Evolutionary conservation across 2,888 invertebrate genomes (phyloP).

Genomic region (Melinaea menophilus): DNA sequence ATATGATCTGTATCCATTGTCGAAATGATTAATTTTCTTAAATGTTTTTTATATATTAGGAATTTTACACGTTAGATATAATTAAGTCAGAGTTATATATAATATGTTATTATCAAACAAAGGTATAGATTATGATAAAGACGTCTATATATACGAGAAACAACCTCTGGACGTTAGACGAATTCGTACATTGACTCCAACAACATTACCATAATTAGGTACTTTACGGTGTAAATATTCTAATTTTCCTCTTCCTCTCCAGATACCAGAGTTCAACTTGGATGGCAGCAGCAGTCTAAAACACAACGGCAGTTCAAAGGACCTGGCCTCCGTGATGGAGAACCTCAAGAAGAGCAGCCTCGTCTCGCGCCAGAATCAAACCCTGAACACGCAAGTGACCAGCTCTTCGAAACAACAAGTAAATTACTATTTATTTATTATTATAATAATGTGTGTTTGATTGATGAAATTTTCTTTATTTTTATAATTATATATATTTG

Average conservation of each 20-base stretch:
- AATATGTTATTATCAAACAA: too few relatives aligned
- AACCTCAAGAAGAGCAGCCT: constrained; percentile 83
- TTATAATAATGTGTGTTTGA: neutral
- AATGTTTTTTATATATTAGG: neutral
- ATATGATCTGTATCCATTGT: constrained; percentile 34
- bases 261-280: constrained; percentile 79
- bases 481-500: too few relatives aligned
- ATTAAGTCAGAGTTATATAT: too few relatives aligned
- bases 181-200: too few relatives aligned
- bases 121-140: too few relatives aligned
- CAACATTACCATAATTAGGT: neutral
- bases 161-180: too few relatives aligned
- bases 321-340: constrained; percentile 84
- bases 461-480: too few relatives aligned
- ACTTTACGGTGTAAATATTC: neutral
- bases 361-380: constrained; percentile 66
- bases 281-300: constrained; percentile 77
- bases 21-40: constrained; percentile 1
- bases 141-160: too few relatives aligned
- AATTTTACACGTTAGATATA: neutral
- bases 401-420: constrained; percentile 77
- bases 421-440: constrained; percentile 23
- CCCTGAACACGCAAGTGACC: constrained; percentile 74
- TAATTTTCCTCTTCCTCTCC: constrained; percentile 40
- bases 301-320: constrained; percentile 75